Percentiles rank a stretch among this genome's conserved stretches.
phyloP scores from a whole-genome alignment of 2,113 vertebrate species.

The Toxotes jaculatrix region DNA sequence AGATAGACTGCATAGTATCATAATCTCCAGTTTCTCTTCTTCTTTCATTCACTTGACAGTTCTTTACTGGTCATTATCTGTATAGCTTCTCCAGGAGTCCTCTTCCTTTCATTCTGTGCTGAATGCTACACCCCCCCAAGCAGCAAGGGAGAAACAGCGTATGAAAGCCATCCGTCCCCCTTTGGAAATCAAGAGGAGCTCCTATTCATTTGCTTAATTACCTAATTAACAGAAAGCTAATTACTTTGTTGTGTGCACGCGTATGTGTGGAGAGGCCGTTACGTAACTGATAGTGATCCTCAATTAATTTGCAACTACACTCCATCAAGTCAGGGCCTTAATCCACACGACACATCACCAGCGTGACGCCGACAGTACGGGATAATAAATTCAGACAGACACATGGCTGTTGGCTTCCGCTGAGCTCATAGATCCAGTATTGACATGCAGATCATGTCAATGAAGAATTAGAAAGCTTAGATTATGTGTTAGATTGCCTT shows the following conservation, averaged over 20 bases:
- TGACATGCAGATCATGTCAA: slow-evolving; percentile 57
- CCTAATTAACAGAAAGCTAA: slow-evolving; percentile 86
- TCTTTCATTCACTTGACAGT: slow-evolving; percentile 9
- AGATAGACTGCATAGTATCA: not conserved
- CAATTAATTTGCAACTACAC: slow-evolving; percentile 82
- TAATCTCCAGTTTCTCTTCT: not conserved
- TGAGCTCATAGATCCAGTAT: slow-evolving; percentile 46
- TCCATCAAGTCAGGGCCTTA: slow-evolving; percentile 74
- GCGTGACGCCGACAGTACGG: slow-evolving; percentile 50
- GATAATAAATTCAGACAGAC: slow-evolving; percentile 52
- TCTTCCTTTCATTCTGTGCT: slow-evolving; percentile 52
- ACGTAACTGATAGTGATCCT: slow-evolving; percentile 82
- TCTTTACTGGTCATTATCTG: slow-evolving; percentile 40
- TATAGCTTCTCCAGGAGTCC: slow-evolving; percentile 17
- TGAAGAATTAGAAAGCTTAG: slow-evolving; percentile 39
- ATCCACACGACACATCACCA: slow-evolving; percentile 66
- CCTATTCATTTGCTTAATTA: slow-evolving; percentile 86
- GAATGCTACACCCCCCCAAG: slow-evolving; percentile 54
- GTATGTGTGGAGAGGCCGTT: slow-evolving; percentile 77
- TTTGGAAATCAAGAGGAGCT: slow-evolving; percentile 77
- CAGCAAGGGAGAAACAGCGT: slow-evolving; percentile 49
- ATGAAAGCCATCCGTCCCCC: slow-evolving; percentile 65
- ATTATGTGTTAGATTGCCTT: slow-evolving; percentile 41
- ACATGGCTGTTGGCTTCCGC: slow-evolving; percentile 7
- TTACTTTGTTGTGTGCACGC: slow-evolving; percentile 82